Conservation (phyloP, 2,113 vertebrate genomes). For the Microcebus murinus region DNA sequence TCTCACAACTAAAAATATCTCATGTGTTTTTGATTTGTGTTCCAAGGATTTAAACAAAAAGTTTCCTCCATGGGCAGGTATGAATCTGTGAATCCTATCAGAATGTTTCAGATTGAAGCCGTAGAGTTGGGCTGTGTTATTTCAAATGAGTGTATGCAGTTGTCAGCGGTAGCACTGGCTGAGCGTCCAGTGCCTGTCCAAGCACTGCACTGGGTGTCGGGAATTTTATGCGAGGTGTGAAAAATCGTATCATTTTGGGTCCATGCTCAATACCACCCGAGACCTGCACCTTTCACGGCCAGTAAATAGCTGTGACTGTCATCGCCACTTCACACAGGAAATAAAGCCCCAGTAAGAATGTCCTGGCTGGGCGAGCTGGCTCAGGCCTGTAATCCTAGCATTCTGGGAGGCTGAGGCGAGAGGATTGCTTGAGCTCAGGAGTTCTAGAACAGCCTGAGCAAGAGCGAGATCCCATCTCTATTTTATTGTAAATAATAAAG, state of each 20-base stretch:
- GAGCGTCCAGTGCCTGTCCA: background rate
- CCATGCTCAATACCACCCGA: background rate
- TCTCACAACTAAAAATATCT: background rate
- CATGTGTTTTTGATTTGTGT: background rate
- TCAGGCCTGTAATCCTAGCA: too few species aligned
- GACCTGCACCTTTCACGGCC: background rate
- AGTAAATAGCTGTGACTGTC: background rate
- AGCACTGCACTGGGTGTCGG: background rate
- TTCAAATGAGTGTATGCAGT: background rate
- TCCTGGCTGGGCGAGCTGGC: too few species aligned
- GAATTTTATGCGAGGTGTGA: too few species aligned
- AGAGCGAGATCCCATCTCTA: too few species aligned
- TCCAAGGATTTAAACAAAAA: background rate
- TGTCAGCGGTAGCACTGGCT: background rate
- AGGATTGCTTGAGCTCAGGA: too few species aligned
- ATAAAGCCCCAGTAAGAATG: background rate
- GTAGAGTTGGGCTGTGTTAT: background rate
- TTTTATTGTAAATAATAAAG: too few species aligned
- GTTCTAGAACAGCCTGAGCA: too few species aligned
- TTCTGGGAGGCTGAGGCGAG: too few species aligned
- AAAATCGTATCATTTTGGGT: background rate
- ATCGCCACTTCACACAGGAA: background rate
- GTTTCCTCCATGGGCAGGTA: background rate
- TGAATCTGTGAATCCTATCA: background rate
- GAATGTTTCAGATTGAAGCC: background rate